Evolutionary conservation across 2,888 invertebrate species (phyloP), one percentile per base, ranked within the genome.

Genomic region (Melolontha melolontha): DNA sequence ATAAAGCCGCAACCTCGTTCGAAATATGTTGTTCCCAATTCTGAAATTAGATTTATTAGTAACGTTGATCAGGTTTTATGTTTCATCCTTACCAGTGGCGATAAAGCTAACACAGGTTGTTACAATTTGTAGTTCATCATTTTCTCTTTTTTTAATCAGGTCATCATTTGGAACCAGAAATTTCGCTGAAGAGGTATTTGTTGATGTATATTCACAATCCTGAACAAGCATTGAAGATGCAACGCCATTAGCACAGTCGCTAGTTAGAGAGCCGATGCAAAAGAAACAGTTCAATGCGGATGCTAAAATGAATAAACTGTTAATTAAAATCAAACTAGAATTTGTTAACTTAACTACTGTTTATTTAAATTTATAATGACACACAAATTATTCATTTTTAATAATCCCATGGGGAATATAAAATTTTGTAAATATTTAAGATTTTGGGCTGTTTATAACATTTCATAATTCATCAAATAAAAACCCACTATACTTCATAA

Each of bases 1-100:
- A 65, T 54, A 14, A 22, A 65, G 11, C 65, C 65, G 22, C 65
- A 65, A 40, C 54, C 54, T 27, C 44, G 22, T 14, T 52, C 41
- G 1, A 52, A 14, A 2, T 54, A 14, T 14, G 39, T 14, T 5
- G 44, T 12, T 22, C 59, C 59, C 14, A 41, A 17, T 16, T 40
- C 59, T 59, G 39, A 11, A 54, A 29, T 34, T 8, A 34, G 1
- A 34, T 34, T 34, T 6, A 10, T 34, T 34, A 34, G 10, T 34
- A 10, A 34, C 2, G 34, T 10, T 1, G 34, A 6, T 34, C 7
- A 8, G 6, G 6, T 34, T 34, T 34, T 34, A 22, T 34, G 10
- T 6, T 34, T 41, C n/a, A 27, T 12, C 7, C 16, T 62, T 62
- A 64, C 64, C 50, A 50, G 40, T 64, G 8, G 22, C 14, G 1